Evolutionary conservation across 2,888 invertebrate species (phyloP), one percentile per base, ranked within the genome.

Genomic region (Hesperia comma): DNA sequence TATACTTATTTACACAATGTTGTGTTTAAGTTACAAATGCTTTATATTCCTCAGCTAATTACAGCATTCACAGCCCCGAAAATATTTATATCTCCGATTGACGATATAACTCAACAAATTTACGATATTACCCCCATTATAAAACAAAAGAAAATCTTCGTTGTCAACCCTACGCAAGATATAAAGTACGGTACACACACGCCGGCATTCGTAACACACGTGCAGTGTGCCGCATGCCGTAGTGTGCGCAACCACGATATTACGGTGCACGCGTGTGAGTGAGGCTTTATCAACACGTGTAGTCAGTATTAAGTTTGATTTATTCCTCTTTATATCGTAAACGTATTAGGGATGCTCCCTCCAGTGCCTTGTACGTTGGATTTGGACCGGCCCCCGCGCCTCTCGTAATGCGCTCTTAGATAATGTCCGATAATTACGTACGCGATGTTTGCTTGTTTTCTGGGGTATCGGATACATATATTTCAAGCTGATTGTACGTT

Each of bases 271-370:
- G 56, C 69, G 71, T 69, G 74, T 67, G 73, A 70, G 71, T 72
- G 71, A 63, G 78, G 74, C 79, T 80, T 90, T 92, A 92, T 91
- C 89, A 91, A 86, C 92, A 92, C 90, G 89, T 92, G 92, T 90
- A 91, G 82, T 85, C 82, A 83, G 90, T 90, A 92, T 92, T 91
- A 92, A 89, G 85, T 90, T 90, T 92, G 92, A 92, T 92, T 92
- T 92, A 92, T 90, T 89, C 86, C 87, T 86, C 86, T 91, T 84
- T 92, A 91, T 92, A 92, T 92, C 88, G 90, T 90, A 91, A 92
- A 92, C 89, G 92, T 91, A 92, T 92, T 92, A 91, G 88, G 90
- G 90, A 85, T 83, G 72, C 79, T 81, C 84, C 81, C 79, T 75
- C 71, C 62, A 77, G 79, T 72, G 74, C 79, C 79, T 77, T 77